Evolutionary conservation across 2,888 invertebrate genomes (phyloP), one percentile per base, ranked within the genome.

Genomic region (Argyresthia albistria): DNA sequence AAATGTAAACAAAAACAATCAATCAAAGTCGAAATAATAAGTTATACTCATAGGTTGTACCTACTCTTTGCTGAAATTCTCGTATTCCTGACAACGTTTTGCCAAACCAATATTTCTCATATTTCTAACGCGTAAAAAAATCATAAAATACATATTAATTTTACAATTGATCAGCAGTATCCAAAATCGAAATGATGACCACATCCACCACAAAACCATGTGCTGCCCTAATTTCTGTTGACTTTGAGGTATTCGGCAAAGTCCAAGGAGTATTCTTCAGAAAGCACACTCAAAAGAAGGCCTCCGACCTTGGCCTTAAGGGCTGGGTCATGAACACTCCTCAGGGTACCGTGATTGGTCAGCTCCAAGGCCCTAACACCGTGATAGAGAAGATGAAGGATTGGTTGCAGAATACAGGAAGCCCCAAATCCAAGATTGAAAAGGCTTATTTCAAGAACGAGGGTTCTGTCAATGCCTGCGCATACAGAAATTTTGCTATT

Each of bases 251-350:
- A 8, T 91, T 80, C 59, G 91, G 91, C 1, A 87, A 80, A 67
- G 91, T 91, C 9, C 91, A 91, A 81, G 91, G 90, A 60, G 88
- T 87, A 53, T 83, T 68, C 58, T 87, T 87, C 53, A 72, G 87
- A 39, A 88, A 93, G 89, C 89, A 91, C 64, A 93, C 93, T 0
- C 89, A 92, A 65, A 83, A 82, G 58, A 90, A 89, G 69, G 92
- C 91, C 0, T 76, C 76, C 10, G 89, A 90, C 59, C 76, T 93
- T 12, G 91, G 90, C 1, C 64, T 94, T 6, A 89, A 83, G 62
- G 94, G 94, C 52, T 94, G 93, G 92, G 93, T 93, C 58, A 92
- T 90, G 91, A 94, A 94, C 65, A 93, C 93, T 0, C 76, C 88
- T 7, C 79, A 88, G 58, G 92, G 91, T 0, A 93, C 93, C 0